A percentile compares a stretch with the other conserved stretches of the same genome.
Conservation (phyloP, 2,797 vertebrate species). For the Coregonus suidteri region DNA sequence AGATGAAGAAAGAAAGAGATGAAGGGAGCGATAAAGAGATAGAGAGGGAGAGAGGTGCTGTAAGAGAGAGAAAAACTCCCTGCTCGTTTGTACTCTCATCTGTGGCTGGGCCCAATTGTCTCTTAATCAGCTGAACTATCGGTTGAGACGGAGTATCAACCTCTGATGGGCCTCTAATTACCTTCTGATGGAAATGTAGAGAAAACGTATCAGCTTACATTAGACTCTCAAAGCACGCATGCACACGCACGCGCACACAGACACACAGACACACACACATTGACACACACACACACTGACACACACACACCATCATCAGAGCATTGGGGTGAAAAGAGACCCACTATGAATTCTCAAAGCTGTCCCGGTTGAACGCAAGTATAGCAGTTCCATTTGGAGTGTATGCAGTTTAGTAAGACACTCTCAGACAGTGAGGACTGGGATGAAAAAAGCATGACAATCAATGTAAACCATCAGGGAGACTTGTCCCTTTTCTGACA, state of each 20-base stretch:
- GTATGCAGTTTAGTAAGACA: too few species aligned
- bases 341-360: too few species aligned
- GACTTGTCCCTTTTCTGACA: too few species aligned
- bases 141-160: constrained; percentile 37
- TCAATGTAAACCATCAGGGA: too few species aligned
- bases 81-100: constrained; percentile 27
- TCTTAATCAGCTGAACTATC: constrained; percentile 47
- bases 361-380: too few species aligned
- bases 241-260: not conserved
- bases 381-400: too few species aligned
- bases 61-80: not conserved
- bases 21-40: not conserved
- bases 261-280: constrained; percentile 1
- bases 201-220: constrained; percentile 40
- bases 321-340: too few species aligned
- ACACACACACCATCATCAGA: not conserved
- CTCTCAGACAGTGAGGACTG: too few species aligned
- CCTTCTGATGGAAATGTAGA: constrained; percentile 34
- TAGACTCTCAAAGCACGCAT: constrained; percentile 18
- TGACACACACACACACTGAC: too few species aligned
- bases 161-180: constrained; percentile 41
- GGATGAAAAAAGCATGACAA: too few species aligned
- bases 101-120: constrained; percentile 33
- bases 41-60: not conserved
- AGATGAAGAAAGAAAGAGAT: not conserved